Evolutionary conservation across 2,888 invertebrate genomes (phyloP), one percentile per base, ranked within the genome.

Genomic region (Bhutanitis thaidina): DNA sequence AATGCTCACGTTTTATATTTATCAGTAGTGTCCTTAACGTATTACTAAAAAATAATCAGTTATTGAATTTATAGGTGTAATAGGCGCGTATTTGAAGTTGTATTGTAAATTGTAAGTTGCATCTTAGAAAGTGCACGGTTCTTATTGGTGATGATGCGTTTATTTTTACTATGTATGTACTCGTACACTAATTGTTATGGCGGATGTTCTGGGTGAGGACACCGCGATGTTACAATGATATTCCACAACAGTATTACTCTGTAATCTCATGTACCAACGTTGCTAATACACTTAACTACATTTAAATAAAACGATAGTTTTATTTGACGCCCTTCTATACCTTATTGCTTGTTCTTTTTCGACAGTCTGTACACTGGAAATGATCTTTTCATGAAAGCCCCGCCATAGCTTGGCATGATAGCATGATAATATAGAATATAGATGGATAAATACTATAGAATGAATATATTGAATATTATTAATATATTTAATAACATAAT

Each of bases 251-350:
- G 88, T 89, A 89, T 89, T 89, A 88, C 74, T 77, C 86, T 83
- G 80, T 88, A 87, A 88, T 85, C 80, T 86, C 78, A 84, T 88
- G 89, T 89, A 89, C 89, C 88, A 87, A 88, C 80, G 86, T 89
- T 88, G 88, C 88, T 89, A 88, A 87, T 88, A 89, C 86, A 89
- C 88, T 85, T 84, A 87, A 79, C 77, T 86, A 87, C 85, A 88
- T 88, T 88, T 82, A 87, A 85, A 81, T 84, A 80, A 68, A 55
- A 62, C 50, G 60, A 53, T 54, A 14, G 56, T 67, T 67, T 67
- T 55, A 67, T 65, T 66, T 63, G 50, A 52, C 14, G 4, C 14
- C 29, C 16, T 30, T 32, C 32, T 27, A 27, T 14, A n/a, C n/a
- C 7, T 25, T 20, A 20, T 20, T 20, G 5, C 20, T 5, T 20